Percentiles rank a stretch among this genome's conserved stretches.
Evolutionary conservation across 2,888 invertebrate genomes (phyloP).

Genomic region (Rhabditoides inermis): DNA sequence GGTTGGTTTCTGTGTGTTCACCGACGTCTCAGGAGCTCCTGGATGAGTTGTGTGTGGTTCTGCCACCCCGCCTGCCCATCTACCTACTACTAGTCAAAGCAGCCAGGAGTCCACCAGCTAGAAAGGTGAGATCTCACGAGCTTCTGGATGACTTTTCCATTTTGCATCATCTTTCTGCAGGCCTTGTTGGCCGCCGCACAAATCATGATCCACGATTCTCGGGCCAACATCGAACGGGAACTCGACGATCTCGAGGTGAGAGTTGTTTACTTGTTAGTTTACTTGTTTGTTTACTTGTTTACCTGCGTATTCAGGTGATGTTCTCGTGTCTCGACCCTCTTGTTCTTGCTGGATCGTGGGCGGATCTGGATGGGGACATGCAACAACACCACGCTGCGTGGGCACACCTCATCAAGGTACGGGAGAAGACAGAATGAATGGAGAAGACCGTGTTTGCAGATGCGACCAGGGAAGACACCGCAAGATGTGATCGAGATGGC

Average conservation of each 20-base stretch:
- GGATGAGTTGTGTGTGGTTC: constrained; percentile 12
- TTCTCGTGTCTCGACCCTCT: constrained; percentile 5
- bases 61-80: constrained; percentile 20
- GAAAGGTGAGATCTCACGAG: too few species aligned
- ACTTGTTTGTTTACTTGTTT: neutral
- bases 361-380: constrained; percentile 16
- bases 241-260: too few species aligned
- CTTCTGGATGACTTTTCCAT: too few species aligned
- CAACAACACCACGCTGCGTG: constrained; percentile 25
- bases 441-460: too few species aligned
- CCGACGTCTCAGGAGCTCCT: constrained; percentile 10
- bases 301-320: neutral
- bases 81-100: constrained; percentile 16
- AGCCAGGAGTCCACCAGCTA: too few species aligned
- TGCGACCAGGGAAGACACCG: constrained; percentile 24
- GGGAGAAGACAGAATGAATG: neutral
- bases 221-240: too few species aligned
- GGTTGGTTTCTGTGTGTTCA: too few species aligned
- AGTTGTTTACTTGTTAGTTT: neutral
- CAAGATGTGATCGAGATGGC: constrained; percentile 35
- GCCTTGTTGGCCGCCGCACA: too few species aligned
- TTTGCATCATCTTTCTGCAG: too few species aligned
- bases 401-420: constrained; percentile 28
- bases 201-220: too few species aligned
- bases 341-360: constrained; percentile 10